phyloP scores from a whole-genome alignment of 2,113 vertebrate genomes.

The Dinomys branickii region DNA sequence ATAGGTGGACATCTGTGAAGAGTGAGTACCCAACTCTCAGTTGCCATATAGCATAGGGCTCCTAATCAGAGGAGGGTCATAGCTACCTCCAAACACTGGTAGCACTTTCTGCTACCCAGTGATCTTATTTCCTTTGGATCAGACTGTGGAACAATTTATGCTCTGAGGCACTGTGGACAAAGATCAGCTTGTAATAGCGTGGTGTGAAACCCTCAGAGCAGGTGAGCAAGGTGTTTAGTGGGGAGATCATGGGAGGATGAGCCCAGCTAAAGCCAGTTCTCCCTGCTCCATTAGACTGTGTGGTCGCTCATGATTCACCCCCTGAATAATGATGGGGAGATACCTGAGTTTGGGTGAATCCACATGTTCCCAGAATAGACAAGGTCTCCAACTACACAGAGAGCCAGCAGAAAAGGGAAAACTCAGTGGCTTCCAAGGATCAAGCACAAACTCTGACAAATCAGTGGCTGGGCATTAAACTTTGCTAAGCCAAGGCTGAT shows the following conservation, averaged over 20 bases:
- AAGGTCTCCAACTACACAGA: not conserved
- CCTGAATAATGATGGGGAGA: too few relatives aligned
- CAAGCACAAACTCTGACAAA: not conserved
- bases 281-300: not conserved
- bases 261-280: not conserved
- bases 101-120: not conserved
- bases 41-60: not conserved
- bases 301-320: too few relatives aligned
- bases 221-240: too few relatives aligned
- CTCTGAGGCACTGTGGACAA: not conserved
- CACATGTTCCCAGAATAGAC: too few relatives aligned
- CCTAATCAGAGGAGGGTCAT: not conserved
- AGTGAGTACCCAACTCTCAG: not conserved
- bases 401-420: not conserved
- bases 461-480: not conserved
- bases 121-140: not conserved
- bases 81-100: not conserved
- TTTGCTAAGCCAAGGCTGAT: not conserved
- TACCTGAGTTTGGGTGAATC: not conserved
- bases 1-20: not conserved
- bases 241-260: not conserved
- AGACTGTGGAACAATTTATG: not conserved
- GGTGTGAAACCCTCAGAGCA: not conserved
- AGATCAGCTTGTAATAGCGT: not conserved
- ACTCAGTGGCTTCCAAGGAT: not conserved